Evolutionary conservation across 2,797 vertebrate genomes (phyloP).

Genomic region (Percopsis omiscomaycus): DNA sequence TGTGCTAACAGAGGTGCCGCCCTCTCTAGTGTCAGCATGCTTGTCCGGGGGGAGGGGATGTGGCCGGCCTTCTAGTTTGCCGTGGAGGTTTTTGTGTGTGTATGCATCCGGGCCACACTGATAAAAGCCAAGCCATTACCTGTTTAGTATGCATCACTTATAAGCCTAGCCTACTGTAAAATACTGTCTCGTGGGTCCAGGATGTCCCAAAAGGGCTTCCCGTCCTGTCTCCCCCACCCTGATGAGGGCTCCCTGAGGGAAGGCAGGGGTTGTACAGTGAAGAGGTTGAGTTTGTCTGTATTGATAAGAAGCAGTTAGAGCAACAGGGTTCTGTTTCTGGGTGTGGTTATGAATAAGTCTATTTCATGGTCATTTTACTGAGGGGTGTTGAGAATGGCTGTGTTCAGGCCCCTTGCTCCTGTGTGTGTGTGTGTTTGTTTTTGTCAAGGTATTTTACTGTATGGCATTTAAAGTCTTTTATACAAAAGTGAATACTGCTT

Average conservation of each 20-base stretch:
- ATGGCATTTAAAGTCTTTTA: too few species aligned
- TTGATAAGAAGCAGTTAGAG: conserved; percentile 37
- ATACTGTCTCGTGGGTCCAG: conserved; percentile 6
- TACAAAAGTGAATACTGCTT: too few species aligned
- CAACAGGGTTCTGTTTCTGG: conserved; percentile 40
- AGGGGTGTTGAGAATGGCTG: conserved; percentile 26
- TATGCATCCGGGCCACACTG: conserved; percentile 5
- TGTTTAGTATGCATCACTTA: background rate
- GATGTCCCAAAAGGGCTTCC: background rate
- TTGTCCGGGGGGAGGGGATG: conserved; percentile 13
- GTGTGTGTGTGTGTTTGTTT: conserved; percentile 7
- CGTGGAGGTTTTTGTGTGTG: conserved; percentile 22
- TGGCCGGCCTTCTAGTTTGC: conserved; percentile 31
- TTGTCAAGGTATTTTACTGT: too few species aligned
- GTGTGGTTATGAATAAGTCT: conserved; percentile 38
- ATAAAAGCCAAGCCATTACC: conserved; percentile 22
- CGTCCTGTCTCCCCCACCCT: background rate
- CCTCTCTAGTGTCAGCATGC: conserved; percentile 72
- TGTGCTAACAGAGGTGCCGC: conserved; percentile 64
- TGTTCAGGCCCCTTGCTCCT: conserved; percentile 14
- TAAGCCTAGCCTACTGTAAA: background rate
- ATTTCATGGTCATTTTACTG: conserved; percentile 31
- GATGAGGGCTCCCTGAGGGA: conserved; percentile 16
- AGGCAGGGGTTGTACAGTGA: conserved; percentile 36
- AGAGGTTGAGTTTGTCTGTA: conserved; percentile 21